phyloP scores from a whole-genome alignment of 2,888 invertebrate species.

The Cecidostiba fungosa region DNA sequence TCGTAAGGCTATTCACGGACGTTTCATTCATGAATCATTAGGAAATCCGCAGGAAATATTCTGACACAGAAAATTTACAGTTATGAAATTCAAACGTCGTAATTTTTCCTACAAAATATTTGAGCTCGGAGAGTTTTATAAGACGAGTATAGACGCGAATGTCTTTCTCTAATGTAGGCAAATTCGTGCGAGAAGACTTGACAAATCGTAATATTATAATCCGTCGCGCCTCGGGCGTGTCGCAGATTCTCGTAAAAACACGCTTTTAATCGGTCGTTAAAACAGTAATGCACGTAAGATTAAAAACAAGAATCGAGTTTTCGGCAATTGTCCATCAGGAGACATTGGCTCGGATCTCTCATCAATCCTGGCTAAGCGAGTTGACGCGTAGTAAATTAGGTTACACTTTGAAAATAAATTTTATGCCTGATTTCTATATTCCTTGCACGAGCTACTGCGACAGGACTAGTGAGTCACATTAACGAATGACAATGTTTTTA shows the following conservation, averaged over 20 bases:
- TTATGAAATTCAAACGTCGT: neutral
- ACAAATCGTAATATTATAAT: slow-evolving; percentile 36
- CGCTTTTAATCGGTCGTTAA: slow-evolving; percentile 33
- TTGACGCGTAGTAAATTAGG: neutral
- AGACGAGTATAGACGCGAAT: too few species aligned
- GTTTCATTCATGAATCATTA: too few species aligned
- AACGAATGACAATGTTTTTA: slow-evolving; percentile 26
- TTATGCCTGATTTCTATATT: neutral
- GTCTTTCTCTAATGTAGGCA: neutral
- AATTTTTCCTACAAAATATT: neutral
- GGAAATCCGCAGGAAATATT: neutral
- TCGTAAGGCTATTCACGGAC: too few species aligned
- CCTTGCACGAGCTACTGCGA: neutral
- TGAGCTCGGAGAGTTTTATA: too few species aligned
- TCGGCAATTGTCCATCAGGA: neutral
- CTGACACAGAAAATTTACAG: neutral
- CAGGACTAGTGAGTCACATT: slow-evolving; percentile 1
- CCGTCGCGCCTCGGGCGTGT: slow-evolving; percentile 20
- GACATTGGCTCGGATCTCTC: neutral
- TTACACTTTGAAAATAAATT: too few species aligned
- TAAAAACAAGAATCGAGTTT: slow-evolving; percentile 4
- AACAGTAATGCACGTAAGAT: slow-evolving; percentile 16
- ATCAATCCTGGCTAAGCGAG: neutral
- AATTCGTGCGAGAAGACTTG: slow-evolving; percentile 29
- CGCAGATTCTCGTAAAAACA: slow-evolving; percentile 18